Percentiles rank a stretch among this genome's conserved stretches.
Evolutionary conservation across 2,113 vertebrate species (phyloP).

Genomic region (Gasterosteus nipponicus): DNA sequence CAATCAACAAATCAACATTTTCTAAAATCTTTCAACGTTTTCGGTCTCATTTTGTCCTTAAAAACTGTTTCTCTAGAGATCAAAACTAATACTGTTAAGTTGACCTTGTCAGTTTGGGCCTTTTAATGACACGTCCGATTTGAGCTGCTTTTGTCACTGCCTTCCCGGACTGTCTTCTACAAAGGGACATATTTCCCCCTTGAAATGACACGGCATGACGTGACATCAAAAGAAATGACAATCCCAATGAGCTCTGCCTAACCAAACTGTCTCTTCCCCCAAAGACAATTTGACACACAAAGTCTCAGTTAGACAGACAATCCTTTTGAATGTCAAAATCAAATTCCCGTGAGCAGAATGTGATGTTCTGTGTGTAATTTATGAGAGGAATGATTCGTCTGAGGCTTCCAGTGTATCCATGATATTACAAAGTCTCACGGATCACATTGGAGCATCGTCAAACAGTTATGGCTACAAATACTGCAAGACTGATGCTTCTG

Average conservation of each 20-base stretch:
- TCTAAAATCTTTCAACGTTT: not conserved
- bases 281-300: conserved; percentile 56
- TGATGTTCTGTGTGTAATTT: conserved; percentile 23
- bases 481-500: conserved; percentile 15
- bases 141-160: conserved; percentile 56
- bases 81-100: conserved; percentile 8
- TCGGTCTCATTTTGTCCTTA: not conserved
- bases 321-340: conserved; percentile 59
- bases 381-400: conserved; percentile 22
- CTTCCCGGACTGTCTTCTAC: conserved; percentile 53
- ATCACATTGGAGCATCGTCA: conserved; percentile 24
- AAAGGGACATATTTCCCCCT: conserved; percentile 51
- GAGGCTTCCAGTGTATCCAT: conserved; percentile 19
- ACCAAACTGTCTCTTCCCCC: conserved; percentile 48
- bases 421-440: conserved; percentile 32
- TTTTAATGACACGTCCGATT: conserved; percentile 67
- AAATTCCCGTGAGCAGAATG: conserved; percentile 53
- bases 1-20: not conserved
- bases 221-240: conserved; percentile 71
- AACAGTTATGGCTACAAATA: conserved; percentile 26
- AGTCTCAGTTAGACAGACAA: conserved; percentile 38
- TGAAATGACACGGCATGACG: conserved; percentile 68
- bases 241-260: conserved; percentile 55
- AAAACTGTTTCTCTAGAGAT: conserved; percentile 28
- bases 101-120: conserved; percentile 53